Base-by-base conservation (phyloP, 2,113 vertebrate genomes). In the Chloroceryle aenea region DNA sequence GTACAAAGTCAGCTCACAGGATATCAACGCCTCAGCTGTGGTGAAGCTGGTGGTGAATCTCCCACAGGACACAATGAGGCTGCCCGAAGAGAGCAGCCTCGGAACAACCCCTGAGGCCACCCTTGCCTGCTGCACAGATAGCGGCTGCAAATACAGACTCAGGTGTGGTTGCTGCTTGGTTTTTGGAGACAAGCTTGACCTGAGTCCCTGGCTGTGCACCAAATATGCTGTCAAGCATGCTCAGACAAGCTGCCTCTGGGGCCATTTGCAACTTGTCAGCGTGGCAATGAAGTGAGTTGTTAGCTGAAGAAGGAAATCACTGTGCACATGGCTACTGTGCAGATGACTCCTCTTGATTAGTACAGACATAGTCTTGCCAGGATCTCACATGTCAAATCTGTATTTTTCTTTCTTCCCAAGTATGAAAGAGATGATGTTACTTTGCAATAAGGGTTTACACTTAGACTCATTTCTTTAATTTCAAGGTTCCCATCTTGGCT, bases 231-330 rank as follows among this genome's bases (percentile, higher is more conserved):
- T 55, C 64, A 80, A 48, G 85, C 75, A 9, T 85, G 83, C 90
- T 97, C 94, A 95, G 89, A 67, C 58, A 63, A 84, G 76, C 47
- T 92, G 83, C 90, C 86, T 84, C 68, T 76, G 12, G 85, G 86
- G 68, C 72, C 38, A 9, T 66, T 92, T 77, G 76, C 89, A 93
- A 11, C 68, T 86, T 90, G 80, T 76, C 68, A 47, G 29, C 3
- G 47, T 38, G 47, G 76, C 6, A 0, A 67, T 3, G 9, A 82
- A 94, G 53, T 14, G 81, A 96, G 87, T 42, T 52, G 52, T 76
- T 89, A 66, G 58, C 71, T 62, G 48, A 53, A 64, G 75, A 52
- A 67, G n/a, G 61, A 87, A 87, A 71, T 55, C 66, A 32, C 52
- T 13, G 3, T 6, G 9, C 29, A 55, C 55, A 17, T 26, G 15